Percentiles rank a stretch among this genome's conserved stretches.
Evolutionary conservation across 2,113 vertebrate genomes (phyloP).

Genomic region (Eudyptes chrysolophus): DNA sequence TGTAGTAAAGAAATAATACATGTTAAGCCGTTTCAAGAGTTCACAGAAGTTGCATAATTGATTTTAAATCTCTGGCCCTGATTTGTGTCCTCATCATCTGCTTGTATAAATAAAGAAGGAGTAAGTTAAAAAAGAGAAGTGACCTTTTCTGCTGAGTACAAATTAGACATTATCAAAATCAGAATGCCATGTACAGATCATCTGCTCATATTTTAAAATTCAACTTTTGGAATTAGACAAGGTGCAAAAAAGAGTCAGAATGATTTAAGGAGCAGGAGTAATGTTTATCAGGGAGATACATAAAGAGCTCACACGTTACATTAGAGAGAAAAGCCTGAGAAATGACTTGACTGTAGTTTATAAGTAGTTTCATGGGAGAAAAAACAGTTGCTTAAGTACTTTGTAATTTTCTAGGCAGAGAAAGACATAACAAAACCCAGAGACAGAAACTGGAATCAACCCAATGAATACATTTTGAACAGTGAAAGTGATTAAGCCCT

Average conservation of each 20-base stretch:
- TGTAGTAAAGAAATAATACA: neutral
- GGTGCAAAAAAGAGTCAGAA: neutral
- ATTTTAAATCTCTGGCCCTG: neutral
- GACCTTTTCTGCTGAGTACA: neutral
- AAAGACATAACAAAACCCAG: neutral
- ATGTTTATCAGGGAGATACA: neutral
- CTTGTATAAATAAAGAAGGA: neutral
- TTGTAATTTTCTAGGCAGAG: neutral
- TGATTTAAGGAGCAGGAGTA: neutral
- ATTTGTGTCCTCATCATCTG: neutral
- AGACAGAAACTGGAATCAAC: neutral
- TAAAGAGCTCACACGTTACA: neutral
- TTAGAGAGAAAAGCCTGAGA: neutral
- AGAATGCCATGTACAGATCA: neutral
- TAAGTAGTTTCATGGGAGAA: neutral
- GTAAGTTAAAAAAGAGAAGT: neutral
- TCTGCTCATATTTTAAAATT: neutral
- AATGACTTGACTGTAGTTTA: neutral
- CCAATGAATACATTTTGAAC: neutral
- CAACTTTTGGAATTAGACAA: neutral
- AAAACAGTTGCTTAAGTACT: neutral
- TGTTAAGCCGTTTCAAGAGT: neutral
- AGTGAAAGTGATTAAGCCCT: neutral
- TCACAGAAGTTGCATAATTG: neutral
- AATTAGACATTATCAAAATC: neutral